Evolutionary conservation across 1,140 invertebrate genomes (phyloP).

Genomic region (Drosophila mauritiana): DNA sequence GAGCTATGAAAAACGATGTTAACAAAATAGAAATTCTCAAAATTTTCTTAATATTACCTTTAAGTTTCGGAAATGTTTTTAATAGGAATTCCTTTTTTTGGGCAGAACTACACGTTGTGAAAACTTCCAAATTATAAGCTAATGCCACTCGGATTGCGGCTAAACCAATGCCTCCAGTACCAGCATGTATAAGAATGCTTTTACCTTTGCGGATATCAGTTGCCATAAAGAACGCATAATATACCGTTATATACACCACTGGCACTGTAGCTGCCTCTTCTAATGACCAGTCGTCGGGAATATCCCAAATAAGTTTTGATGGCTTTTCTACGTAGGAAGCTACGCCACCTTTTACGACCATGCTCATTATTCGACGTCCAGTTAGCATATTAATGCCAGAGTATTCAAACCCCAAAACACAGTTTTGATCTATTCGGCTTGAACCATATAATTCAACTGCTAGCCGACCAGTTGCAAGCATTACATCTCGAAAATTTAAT

Average conservation of each 20-base stretch:
- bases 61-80: constrained; percentile 88
- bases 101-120: constrained; percentile 90
- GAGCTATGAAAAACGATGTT: no score
- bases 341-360: constrained; percentile 86
- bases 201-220: constrained; percentile 89
- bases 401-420: constrained; percentile 91
- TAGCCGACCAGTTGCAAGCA: constrained; percentile 91
- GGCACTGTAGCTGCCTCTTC: constrained; percentile 95
- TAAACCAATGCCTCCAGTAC: constrained; percentile 94
- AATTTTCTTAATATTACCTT: constrained; percentile 78
- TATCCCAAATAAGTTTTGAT: constrained; percentile 88
- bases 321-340: constrained; percentile 87
- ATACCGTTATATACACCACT: constrained; percentile 93
- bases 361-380: constrained; percentile 90
- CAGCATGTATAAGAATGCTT: constrained; percentile 93
- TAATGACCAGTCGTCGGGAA: constrained; percentile 93
- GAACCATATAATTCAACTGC: constrained; percentile 87
- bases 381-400: constrained; percentile 87
- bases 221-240: constrained; percentile 90
- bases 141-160: constrained; percentile 93
- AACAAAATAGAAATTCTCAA: background rate
- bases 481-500: constrained; percentile 92
- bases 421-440: constrained; percentile 87
- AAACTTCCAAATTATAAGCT: constrained; percentile 89
- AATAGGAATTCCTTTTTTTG: constrained; percentile 92